phyloP scores from a whole-genome alignment of 37 sponge, comb jelly and placozoan species.

The Mnemiopsis leidyi region DNA sequence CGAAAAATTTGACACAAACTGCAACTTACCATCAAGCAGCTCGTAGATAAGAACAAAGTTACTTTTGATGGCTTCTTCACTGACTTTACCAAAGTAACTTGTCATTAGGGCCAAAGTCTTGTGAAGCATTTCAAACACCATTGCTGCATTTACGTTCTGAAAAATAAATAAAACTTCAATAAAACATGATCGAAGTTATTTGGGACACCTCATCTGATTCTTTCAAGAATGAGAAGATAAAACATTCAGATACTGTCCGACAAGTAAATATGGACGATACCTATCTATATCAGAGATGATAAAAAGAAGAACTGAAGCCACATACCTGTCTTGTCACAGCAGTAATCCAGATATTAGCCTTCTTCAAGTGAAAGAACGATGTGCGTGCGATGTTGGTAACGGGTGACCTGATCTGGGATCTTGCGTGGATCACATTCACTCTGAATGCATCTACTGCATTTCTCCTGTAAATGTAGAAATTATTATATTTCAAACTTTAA shows the following conservation, averaged over 20 bases:
- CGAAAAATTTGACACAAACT: no score
- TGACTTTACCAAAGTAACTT: constrained; percentile 82
- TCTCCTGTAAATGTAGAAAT: constrained; percentile 74
- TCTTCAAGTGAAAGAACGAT: constrained; percentile 84
- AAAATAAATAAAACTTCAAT: no score
- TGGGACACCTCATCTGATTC: no score
- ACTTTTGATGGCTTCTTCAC: constrained; percentile 91
- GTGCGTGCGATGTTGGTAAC: constrained; percentile 93
- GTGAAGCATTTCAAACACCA: constrained; percentile 91
- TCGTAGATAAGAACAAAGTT: constrained; percentile 97
- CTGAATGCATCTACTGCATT: constrained; percentile 86
- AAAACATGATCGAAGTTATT: no score
- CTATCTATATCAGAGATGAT: neutral
- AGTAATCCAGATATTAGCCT: constrained; percentile 83
- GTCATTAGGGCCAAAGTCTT: constrained; percentile 76
- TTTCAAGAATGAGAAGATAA: no score
- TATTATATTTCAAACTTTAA: no score
- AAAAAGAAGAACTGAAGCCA: no score
- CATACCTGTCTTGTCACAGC: constrained; percentile 75
- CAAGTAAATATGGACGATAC: neutral
- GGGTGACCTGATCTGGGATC: constrained; percentile 85
- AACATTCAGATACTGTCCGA: no score
- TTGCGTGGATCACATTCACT: constrained; percentile 92
- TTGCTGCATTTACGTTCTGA: constrained; percentile 91
- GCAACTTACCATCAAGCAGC: constrained; percentile 84